Evolutionary conservation across 2,113 vertebrate species (phyloP).

Genomic region (Nestor notabilis): DNA sequence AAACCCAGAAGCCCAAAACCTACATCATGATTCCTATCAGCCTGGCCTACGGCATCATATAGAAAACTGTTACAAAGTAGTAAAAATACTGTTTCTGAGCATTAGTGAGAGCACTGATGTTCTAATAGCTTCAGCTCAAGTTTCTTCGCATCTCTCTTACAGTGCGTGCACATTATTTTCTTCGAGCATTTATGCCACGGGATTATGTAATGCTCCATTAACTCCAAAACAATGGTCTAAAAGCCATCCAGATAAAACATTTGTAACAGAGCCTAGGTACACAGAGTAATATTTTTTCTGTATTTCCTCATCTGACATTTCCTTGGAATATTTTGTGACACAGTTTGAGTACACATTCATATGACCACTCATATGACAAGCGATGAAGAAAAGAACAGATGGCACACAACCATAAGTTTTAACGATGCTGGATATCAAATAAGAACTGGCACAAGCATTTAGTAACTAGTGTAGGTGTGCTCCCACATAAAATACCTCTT

Average conservation of each 20-base stretch:
- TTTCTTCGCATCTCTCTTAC: not conserved
- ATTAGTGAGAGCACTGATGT: not conserved
- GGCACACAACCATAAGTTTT: not conserved
- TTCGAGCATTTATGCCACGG: not conserved
- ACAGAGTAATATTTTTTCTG: not conserved
- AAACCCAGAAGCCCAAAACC: not conserved
- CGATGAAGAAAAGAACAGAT: constrained; percentile 9
- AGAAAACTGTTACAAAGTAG: not conserved
- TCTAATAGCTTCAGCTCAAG: not conserved
- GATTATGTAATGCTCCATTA: not conserved
- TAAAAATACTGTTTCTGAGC: not conserved
- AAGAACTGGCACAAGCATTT: not conserved
- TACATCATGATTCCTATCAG: not conserved
- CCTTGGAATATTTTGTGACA: not conserved
- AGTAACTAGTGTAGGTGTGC: not conserved
- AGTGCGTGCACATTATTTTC: rapidly evolving
- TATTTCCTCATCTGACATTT: not conserved
- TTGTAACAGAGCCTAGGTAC: not conserved
- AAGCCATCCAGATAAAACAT: not conserved
- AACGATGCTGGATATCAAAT: not conserved
- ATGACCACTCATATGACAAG: not conserved
- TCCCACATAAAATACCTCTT: not conserved
- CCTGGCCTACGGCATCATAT: not conserved
- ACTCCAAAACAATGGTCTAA: not conserved
- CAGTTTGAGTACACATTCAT: not conserved